phyloP scores from a whole-genome alignment of 2,888 invertebrate genomes.

The Criorhina ranunculi region DNA sequence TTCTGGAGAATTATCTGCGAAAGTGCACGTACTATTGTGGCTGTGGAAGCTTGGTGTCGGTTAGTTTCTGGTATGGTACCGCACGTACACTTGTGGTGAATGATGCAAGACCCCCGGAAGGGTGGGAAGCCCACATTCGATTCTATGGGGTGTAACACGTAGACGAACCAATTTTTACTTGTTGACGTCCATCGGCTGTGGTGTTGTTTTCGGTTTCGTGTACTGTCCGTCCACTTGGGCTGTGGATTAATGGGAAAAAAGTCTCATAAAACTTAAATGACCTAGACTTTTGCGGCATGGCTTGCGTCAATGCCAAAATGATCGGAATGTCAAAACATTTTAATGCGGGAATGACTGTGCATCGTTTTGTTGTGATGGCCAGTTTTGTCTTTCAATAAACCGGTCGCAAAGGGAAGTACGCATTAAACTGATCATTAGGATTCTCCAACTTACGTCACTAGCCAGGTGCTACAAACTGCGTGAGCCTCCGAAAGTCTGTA shows the following conservation, averaged over 20 bases:
- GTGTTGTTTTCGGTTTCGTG: neutral
- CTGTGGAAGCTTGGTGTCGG: conserved; percentile 18
- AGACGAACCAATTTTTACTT: neutral
- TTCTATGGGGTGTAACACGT: neutral
- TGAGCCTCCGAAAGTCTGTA: too few relatives aligned
- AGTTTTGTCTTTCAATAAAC: too few relatives aligned
- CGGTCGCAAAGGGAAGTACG: too few relatives aligned
- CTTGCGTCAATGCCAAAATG: conserved; percentile 17
- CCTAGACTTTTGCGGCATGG: conserved; percentile 2
- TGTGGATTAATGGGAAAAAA: conserved; percentile 11
- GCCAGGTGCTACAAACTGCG: too few relatives aligned
- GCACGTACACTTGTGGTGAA: conserved; percentile 20
- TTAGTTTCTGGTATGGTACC: neutral
- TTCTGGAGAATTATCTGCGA: conserved; percentile 22
- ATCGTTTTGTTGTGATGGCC: too few relatives aligned
- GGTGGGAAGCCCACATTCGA: conserved; percentile 2
- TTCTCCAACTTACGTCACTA: too few relatives aligned
- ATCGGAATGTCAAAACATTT: neutral
- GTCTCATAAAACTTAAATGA: neutral
- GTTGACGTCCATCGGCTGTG: neutral
- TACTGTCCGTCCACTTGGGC: neutral
- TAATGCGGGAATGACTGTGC: neutral
- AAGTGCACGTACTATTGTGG: conserved; percentile 31
- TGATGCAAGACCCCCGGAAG: neutral
- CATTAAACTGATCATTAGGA: too few relatives aligned